These are phyloP conservation scores for Xestia xanthographa DNA, from an alignment of 2,888 invertebrate genomes.

Conservation along the genomic window DNA sequence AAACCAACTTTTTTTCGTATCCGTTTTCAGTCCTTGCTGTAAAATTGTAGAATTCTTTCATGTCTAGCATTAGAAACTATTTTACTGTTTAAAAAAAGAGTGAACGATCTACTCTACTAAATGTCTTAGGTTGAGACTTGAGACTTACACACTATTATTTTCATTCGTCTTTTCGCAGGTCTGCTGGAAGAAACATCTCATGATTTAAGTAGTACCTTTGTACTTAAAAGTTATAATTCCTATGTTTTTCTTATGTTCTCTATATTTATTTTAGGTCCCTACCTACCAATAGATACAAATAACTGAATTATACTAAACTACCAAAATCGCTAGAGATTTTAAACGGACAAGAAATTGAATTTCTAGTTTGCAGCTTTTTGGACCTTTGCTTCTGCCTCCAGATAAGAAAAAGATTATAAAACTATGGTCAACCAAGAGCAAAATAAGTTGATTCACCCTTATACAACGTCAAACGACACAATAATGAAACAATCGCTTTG, in stretches of 20 bases:
- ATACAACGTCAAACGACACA: slow-evolving; percentile 2
- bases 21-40: not conserved
- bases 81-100: not conserved
- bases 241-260: not conserved
- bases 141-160: not conserved
- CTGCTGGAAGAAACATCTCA: not conserved
- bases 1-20: not conserved
- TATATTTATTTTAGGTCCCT: not conserved
- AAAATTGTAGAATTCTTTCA: not conserved
- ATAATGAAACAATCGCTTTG: slow-evolving; percentile 25
- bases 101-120: not conserved
- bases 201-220: not conserved
- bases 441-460: slow-evolving; percentile 17
- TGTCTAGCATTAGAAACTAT: not conserved
- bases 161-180: slow-evolving; percentile 2
- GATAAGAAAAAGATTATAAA: not conserved
- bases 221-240: not conserved
- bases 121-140: not conserved
- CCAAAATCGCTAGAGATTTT: not conserved
- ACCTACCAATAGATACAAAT: not conserved
- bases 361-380: not conserved
- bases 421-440: not conserved
- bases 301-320: not conserved
- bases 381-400: not conserved
- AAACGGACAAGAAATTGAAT: not conserved